These are phyloP conservation scores for Cephonodes hylas DNA, from an alignment of 2,888 invertebrate genomes.

Conservation along the genomic window DNA sequence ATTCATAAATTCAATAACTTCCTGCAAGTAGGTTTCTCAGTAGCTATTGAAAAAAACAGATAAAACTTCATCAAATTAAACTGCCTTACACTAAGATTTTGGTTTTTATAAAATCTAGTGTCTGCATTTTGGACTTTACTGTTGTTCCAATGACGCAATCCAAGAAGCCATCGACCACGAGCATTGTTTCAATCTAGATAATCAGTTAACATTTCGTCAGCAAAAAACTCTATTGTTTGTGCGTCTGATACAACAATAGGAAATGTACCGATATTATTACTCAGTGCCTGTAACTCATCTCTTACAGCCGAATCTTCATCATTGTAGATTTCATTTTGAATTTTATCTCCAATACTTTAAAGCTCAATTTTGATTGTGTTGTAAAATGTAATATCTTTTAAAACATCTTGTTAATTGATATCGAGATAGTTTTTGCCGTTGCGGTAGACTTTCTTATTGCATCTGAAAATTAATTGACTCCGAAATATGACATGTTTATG, in stretches of 20 bases:
- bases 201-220: background rate
- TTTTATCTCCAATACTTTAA: background rate
- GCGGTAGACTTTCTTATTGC: conserved; percentile 32
- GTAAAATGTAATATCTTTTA: background rate
- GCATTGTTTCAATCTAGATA: conserved; percentile 1
- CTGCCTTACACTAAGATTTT: too few species aligned
- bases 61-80: too few species aligned
- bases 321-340: background rate
- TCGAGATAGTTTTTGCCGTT: conserved; percentile 46
- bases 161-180: background rate
- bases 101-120: too few species aligned
- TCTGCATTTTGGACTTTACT: background rate
- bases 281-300: background rate
- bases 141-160: background rate
- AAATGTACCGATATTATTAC: conserved; percentile 15
- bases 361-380: background rate
- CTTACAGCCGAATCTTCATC: background rate
- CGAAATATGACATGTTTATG: conserved; percentile 42
- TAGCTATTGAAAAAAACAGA: too few species aligned
- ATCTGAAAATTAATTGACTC: conserved; percentile 53
- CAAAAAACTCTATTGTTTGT: conserved; percentile 11
- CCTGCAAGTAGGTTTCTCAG: too few species aligned
- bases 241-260: conserved; percentile 6
- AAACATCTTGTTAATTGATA: conserved; percentile 49
- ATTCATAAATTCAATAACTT: too few species aligned